Conservation (phyloP, 1,140 invertebrate species). For the Chlorops oryzae region DNA sequence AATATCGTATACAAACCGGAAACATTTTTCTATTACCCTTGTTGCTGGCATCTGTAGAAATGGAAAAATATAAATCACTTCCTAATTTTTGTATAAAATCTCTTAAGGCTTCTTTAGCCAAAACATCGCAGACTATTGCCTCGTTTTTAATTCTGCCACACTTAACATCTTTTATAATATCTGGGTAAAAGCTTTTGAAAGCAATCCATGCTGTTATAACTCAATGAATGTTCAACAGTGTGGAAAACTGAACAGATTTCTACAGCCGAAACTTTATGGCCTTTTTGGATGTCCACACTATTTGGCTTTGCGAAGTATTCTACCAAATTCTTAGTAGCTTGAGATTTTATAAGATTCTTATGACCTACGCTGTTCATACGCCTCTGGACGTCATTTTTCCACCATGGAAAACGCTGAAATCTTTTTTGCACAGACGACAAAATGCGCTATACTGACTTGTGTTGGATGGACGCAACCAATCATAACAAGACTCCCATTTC, state of each 20-base stretch:
- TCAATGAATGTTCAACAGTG: slow-evolving; percentile 14
- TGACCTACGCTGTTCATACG: slow-evolving; percentile 8
- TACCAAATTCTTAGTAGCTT: slow-evolving; percentile 6
- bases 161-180: slow-evolving; percentile 9
- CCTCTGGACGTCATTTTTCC: slow-evolving; percentile 12
- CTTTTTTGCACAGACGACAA: slow-evolving; percentile 11
- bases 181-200: slow-evolving; percentile 14
- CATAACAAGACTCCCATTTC: slow-evolving; percentile 11
- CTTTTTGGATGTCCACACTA: no score
- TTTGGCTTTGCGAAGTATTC: slow-evolving; percentile 5
- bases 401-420: slow-evolving; percentile 12
- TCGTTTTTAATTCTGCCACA: slow-evolving; percentile 12
- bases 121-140: slow-evolving; percentile 12
- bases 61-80: slow-evolving; percentile 7
- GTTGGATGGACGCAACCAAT: slow-evolving; percentile 6
- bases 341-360: slow-evolving; percentile 8
- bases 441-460: slow-evolving; percentile 11
- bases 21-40: slow-evolving; percentile 12
- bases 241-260: slow-evolving; percentile 13
- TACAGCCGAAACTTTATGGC: slow-evolving; percentile 10
- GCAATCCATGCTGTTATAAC: slow-evolving; percentile 13
- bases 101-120: slow-evolving; percentile 12
- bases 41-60: slow-evolving; percentile 11
- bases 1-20: slow-evolving; percentile 14
- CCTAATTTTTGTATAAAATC: slow-evolving; percentile 10